A percentile compares a stretch with the other conserved stretches of the same genome.
Evolutionary conservation across 2,113 vertebrate species (phyloP).

Genomic region (Nothocercus nigrocapillus): DNA sequence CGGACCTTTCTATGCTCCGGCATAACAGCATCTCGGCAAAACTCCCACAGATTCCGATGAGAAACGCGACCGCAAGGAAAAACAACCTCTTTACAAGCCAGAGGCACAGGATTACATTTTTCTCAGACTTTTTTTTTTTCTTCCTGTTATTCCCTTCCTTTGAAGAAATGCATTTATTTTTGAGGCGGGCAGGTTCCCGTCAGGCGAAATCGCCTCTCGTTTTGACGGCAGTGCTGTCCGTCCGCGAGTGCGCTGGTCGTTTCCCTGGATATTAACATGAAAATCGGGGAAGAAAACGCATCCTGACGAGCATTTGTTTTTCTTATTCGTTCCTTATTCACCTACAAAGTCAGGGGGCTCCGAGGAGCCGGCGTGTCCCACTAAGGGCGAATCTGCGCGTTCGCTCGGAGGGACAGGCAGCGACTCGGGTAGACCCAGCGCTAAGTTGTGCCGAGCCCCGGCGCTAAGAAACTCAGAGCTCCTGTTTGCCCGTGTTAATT

Average conservation of each 20-base stretch:
- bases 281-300: not conserved
- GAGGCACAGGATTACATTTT: not conserved
- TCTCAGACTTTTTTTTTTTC: not conserved
- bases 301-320: fast-evolving
- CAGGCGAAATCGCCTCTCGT: not conserved
- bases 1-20: not conserved
- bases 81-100: not conserved
- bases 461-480: not conserved
- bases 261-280: not conserved
- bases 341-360: fast-evolving
- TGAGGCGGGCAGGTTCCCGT: not conserved
- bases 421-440: not conserved
- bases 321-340: not conserved
- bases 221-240: not conserved
- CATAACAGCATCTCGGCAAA: not conserved
- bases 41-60: not conserved
- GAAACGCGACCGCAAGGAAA: not conserved
- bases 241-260: not conserved
- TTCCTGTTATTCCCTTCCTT: not conserved
- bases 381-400: fast-evolving
- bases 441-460: not conserved
- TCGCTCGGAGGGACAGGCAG: fast-evolving
- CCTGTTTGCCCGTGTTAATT: not conserved
- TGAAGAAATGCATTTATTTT: not conserved
- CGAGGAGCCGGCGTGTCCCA: not conserved